phyloP scores from a whole-genome alignment of 1,140 invertebrate species.

The Aricia agestis region DNA sequence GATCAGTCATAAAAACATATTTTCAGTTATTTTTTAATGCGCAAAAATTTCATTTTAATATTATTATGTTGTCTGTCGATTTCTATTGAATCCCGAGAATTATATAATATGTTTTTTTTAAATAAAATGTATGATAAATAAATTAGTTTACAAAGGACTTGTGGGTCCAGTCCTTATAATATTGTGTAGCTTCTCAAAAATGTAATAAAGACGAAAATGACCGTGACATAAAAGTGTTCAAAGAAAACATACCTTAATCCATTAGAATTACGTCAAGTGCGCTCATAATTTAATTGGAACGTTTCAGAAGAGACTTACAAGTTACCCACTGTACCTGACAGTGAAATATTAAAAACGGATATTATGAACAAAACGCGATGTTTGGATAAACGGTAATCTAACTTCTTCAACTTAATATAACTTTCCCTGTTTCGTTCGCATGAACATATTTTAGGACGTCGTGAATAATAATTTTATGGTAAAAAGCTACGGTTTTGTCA shows the following conservation, averaged over 20 bases:
- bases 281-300: neutral
- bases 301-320: neutral
- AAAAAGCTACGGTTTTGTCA: constrained; percentile 25
- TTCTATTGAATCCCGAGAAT: too few species aligned
- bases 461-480: constrained; percentile 58
- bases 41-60: too few species aligned
- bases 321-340: neutral
- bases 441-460: constrained; percentile 51
- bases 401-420: constrained; percentile 60
- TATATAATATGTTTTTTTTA: too few species aligned
- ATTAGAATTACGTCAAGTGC: neutral
- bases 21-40: too few species aligned
- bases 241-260: neutral
- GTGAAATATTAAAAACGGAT: constrained; percentile 18
- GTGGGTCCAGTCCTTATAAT: too few species aligned
- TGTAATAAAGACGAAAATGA: too few species aligned
- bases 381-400: constrained; percentile 58
- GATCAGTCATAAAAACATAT: too few species aligned
- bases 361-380: constrained; percentile 31
- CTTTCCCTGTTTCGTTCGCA: constrained; percentile 57
- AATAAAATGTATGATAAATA: too few species aligned
- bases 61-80: too few species aligned
- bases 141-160: too few species aligned
- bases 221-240: too few species aligned
- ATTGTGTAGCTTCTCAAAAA: too few species aligned